A percentile compares a stretch with the other conserved stretches of the same genome.
These are phyloP conservation scores for Nesogale talazaci DNA, from an alignment of 2,113 vertebrate species.

Conservation along the genomic window DNA sequence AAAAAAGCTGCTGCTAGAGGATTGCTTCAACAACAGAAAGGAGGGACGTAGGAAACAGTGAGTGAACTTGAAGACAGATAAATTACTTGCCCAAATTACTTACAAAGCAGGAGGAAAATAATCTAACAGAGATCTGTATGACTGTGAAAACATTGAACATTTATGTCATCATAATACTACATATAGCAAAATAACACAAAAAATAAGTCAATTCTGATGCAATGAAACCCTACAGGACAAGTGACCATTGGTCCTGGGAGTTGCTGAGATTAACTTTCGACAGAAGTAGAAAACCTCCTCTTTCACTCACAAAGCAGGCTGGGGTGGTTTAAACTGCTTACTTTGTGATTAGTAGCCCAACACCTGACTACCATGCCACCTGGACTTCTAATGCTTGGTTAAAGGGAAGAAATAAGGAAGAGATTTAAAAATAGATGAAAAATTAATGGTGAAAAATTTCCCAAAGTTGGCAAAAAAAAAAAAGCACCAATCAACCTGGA, in stretches of 20 bases:
- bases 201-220: too few species aligned
- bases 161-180: background rate
- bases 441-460: background rate
- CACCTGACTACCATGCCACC: too few species aligned
- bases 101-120: background rate
- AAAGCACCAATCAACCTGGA: background rate
- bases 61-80: background rate
- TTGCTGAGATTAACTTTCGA: too few species aligned
- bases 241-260: too few species aligned
- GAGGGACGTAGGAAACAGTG: background rate
- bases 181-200: too few species aligned
- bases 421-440: background rate
- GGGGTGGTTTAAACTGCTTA: too few species aligned
- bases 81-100: background rate
- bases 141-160: background rate
- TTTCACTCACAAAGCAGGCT: too few species aligned
- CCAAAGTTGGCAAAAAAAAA: background rate
- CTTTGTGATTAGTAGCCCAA: too few species aligned
- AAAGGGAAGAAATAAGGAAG: background rate
- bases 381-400: background rate
- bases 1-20: background rate
- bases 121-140: background rate
- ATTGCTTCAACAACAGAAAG: background rate
- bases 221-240: too few species aligned
- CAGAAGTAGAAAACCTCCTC: too few species aligned